These are phyloP conservation scores for Oedothorax gibbosus DNA, from an alignment of 1,140 invertebrate species.

Conservation along the genomic window DNA sequence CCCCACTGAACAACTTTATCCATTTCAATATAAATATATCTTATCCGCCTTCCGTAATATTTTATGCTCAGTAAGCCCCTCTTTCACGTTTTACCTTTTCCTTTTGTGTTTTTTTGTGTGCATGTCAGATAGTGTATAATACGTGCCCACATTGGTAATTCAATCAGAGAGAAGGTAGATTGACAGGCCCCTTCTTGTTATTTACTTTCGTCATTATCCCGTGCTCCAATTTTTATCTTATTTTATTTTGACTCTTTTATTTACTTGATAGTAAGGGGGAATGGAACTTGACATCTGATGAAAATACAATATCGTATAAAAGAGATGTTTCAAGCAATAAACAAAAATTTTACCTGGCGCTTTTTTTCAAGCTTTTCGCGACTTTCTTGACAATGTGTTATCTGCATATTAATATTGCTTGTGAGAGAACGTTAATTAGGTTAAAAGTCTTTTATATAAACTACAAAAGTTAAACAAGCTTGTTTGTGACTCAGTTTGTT, in stretches of 20 bases:
- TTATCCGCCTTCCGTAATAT: conserved; percentile 37
- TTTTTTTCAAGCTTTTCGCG: too few species aligned
- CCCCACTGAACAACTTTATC: conserved; percentile 50
- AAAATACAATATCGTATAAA: conserved; percentile 4
- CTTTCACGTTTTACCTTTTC: conserved; percentile 45
- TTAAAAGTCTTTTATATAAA: too few species aligned
- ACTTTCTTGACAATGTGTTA: too few species aligned
- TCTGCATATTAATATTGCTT: too few species aligned
- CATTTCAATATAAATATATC: conserved; percentile 52
- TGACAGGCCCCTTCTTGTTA: conserved; percentile 35
- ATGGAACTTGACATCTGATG: conserved; percentile 1
- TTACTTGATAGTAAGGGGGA: not conserved
- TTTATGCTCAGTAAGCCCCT: conserved; percentile 50
- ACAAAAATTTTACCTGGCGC: too few species aligned
- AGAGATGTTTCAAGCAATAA: too few species aligned
- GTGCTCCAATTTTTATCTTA: not conserved
- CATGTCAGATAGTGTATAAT: conserved; percentile 6
- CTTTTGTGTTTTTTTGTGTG: conserved; percentile 9
- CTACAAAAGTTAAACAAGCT: too few species aligned
- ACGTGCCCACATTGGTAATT: conserved; percentile 49
- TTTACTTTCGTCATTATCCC: conserved; percentile 33
- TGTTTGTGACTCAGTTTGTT: too few species aligned
- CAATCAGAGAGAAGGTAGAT: conserved; percentile 40
- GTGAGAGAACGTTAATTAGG: too few species aligned
- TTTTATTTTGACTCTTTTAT: conserved; percentile 4